Conservation (phyloP, 2,113 vertebrate genomes). For the Spermophilus dauricus region DNA sequence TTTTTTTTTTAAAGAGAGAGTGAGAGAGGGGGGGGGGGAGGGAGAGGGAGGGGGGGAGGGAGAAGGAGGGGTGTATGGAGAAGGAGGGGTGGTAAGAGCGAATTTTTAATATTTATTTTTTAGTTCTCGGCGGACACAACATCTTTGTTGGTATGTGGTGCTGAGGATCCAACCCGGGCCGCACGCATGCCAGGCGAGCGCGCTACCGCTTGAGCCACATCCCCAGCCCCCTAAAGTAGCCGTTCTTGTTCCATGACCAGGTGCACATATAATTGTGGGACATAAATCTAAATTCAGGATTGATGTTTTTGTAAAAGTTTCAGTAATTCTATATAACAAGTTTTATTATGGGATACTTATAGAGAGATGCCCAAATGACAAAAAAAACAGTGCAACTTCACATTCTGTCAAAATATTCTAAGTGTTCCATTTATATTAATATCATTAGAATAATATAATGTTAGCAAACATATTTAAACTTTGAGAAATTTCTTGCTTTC, state of each 20-base stretch:
- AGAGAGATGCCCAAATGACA: constrained; percentile 14
- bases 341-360: constrained; percentile 9
- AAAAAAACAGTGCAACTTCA: constrained; percentile 49
- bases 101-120: too few species aligned
- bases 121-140: too few species aligned
- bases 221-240: too few species aligned
- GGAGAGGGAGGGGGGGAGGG: too few species aligned
- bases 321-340: background rate
- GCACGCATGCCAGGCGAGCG: too few species aligned
- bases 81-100: too few species aligned
- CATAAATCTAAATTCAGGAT: constrained; percentile 40
- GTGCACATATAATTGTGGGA: background rate
- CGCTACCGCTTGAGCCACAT: too few species aligned
- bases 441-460: constrained; percentile 12
- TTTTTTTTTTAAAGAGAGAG: too few species aligned
- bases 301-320: constrained; percentile 17
- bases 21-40: too few species aligned
- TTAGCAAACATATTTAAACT: constrained; percentile 26
- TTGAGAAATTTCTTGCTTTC: constrained; percentile 10
- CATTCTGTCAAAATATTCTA: constrained; percentile 17
- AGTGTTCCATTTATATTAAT: background rate
- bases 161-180: too few species aligned
- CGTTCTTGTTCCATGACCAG: background rate
- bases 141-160: too few species aligned
- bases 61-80: too few species aligned